phyloP scores from a whole-genome alignment of 2,888 invertebrate species.

The Drosophila acutilabella region DNA sequence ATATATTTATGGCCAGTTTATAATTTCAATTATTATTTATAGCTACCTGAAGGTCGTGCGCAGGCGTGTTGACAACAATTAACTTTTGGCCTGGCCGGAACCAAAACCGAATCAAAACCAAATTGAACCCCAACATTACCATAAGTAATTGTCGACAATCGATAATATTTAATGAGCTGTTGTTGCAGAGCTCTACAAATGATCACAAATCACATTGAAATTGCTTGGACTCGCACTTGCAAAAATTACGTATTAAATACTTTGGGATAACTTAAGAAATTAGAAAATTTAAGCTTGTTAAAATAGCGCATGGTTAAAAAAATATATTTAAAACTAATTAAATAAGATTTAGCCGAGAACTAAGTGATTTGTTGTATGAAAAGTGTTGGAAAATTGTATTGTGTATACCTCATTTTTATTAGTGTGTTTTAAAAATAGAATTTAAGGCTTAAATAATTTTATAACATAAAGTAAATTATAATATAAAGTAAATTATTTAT shows the following conservation, averaged over 20 bases:
- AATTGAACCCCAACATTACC: constrained; percentile 22
- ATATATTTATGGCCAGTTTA: constrained; percentile 48
- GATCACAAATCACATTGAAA: constrained; percentile 25
- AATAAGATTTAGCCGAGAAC: neutral
- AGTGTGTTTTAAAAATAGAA: too few species aligned
- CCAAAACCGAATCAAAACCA: constrained; percentile 1
- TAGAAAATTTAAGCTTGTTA: too few species aligned
- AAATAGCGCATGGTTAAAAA: too few species aligned
- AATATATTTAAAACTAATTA: too few species aligned
- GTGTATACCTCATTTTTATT: neutral
- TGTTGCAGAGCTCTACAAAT: constrained; percentile 11
- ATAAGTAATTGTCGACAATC: constrained; percentile 42
- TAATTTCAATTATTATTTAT: constrained; percentile 50
- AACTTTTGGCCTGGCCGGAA: constrained; percentile 29
- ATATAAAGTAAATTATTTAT: neutral
- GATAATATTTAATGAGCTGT: constrained; percentile 42
- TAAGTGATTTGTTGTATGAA: neutral
- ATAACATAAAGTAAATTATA: neutral
- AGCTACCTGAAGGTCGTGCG: constrained; percentile 42
- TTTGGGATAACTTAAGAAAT: too few species aligned
- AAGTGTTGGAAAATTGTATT: too few species aligned
- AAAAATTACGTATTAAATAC: neutral
- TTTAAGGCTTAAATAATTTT: too few species aligned
- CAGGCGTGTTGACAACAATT: constrained; percentile 54
- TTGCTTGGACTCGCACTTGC: neutral